A percentile compares a stretch with the other conserved stretches of the same genome.
Evolutionary conservation across 1,140 invertebrate species (phyloP).

Genomic region (Daktulosphaira vitifoliae): DNA sequence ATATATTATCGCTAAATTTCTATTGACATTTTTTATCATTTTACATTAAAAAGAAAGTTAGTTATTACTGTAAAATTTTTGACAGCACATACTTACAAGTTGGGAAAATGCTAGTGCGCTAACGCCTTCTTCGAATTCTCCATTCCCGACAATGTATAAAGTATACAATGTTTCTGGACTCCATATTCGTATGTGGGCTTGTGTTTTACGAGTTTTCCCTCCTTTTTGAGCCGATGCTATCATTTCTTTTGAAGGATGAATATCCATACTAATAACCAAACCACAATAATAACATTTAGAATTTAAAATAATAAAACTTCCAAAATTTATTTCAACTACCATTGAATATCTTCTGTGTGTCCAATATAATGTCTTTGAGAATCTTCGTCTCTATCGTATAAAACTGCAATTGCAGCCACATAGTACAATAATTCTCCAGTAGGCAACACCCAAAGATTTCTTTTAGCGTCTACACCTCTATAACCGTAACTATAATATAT

Average conservation of each 20-base stretch:
- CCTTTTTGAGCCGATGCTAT: conserved; percentile 84
- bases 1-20: no score
- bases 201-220: conserved; percentile 67
- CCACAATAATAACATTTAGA: background rate
- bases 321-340: conserved; percentile 32
- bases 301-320: background rate
- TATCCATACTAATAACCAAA: conserved; percentile 52
- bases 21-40: no score
- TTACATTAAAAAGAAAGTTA: no score
- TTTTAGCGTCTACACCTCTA: conserved; percentile 73
- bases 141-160: conserved; percentile 83
- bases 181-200: conserved; percentile 91
- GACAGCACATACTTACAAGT: conserved; percentile 52
- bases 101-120: conserved; percentile 84
- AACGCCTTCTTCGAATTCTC: conserved; percentile 82
- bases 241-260: conserved; percentile 81
- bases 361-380: conserved; percentile 85
- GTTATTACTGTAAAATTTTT: no score
- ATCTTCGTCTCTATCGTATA: conserved; percentile 83
- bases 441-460: conserved; percentile 82
- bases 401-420: conserved; percentile 80
- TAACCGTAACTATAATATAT: conserved; percentile 68
- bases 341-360: conserved; percentile 82
- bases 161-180: conserved; percentile 84
- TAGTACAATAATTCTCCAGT: conserved; percentile 90